A percentile compares a stretch with the other conserved stretches of the same genome.
Conservation (phyloP, 2,888 invertebrate species). For the Emmelina monodactyla region DNA sequence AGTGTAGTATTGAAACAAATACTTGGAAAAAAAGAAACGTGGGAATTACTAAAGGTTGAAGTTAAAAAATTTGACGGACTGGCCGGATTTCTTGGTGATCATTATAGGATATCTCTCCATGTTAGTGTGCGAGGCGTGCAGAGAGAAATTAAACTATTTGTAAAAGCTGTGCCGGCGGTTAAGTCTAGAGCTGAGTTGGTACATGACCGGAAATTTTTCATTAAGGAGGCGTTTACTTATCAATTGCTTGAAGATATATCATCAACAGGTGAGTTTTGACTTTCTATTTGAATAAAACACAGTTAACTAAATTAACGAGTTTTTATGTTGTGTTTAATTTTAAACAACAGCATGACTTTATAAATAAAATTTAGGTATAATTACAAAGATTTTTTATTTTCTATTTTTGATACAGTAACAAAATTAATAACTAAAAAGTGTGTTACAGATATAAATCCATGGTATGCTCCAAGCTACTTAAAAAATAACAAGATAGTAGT, state of each 20-base stretch:
- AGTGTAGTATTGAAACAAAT: constrained; percentile 13
- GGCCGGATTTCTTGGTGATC: constrained; percentile 44
- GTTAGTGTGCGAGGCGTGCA: constrained; percentile 19
- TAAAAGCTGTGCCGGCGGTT: constrained; percentile 37
- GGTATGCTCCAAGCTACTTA: constrained; percentile 32
- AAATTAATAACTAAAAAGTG: background rate
- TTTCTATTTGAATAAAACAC: too few relatives aligned
- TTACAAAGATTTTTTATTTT: background rate
- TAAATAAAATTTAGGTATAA: too few relatives aligned
- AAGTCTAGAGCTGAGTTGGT: constrained; percentile 39
- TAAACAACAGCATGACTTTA: too few relatives aligned
- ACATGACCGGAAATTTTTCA: constrained; percentile 25
- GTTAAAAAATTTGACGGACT: constrained; percentile 33
- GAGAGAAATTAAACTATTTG: constrained; percentile 23
- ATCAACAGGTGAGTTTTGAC: too few relatives aligned
- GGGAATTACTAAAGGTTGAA: constrained; percentile 19
- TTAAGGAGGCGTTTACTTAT: constrained; percentile 34
- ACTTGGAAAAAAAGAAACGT: constrained; percentile 14
- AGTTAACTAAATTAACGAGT: too few relatives aligned
- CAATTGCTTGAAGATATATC: constrained; percentile 31
- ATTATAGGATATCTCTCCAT: constrained; percentile 26
- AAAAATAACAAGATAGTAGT: constrained; percentile 34
- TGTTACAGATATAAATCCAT: constrained; percentile 28
- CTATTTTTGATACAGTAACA: background rate
- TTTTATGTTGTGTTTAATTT: too few relatives aligned